These are phyloP conservation scores for Drosophila tristis DNA, from an alignment of 1,140 invertebrate species.

Conservation along the genomic window DNA sequence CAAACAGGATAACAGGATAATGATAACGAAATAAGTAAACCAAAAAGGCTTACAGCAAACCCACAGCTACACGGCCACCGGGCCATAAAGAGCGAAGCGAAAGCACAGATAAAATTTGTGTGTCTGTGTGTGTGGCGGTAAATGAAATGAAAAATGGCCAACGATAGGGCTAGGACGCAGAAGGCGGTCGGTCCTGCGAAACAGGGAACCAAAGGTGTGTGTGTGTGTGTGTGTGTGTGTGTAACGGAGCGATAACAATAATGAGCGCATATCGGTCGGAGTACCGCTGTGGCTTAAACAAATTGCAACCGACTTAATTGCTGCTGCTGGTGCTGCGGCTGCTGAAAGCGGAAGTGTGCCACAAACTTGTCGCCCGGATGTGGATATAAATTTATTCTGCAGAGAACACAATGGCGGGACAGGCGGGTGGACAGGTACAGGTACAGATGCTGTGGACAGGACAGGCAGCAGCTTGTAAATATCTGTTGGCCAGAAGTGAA, in stretches of 20 bases:
- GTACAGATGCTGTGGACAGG: conserved; percentile 5
- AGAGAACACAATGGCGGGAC: not conserved
- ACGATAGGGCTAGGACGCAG: not conserved
- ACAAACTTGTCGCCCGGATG: conserved; percentile 45
- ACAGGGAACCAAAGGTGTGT: conserved; percentile 1
- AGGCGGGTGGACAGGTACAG: no score
- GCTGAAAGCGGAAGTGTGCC: conserved; percentile 24
- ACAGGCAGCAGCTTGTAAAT: conserved; percentile 26
- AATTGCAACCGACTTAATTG: conserved; percentile 62
- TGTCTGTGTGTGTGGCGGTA: conserved; percentile 15
- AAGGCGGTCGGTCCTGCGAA: no score
- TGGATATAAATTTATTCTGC: conserved; percentile 17
- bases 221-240: conserved; percentile 36
- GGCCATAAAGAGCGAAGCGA: conserved; percentile 47
- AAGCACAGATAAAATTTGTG: conserved; percentile 57
- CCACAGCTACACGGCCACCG: not conserved
- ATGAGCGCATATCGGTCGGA: conserved; percentile 48
- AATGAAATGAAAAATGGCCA: conserved; percentile 73
- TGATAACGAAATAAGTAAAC: conserved; percentile 76
- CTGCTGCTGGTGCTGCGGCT: not conserved
- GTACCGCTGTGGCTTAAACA: conserved; percentile 49
- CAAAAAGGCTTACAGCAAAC: conserved; percentile 56
- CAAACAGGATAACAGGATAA: conserved; percentile 74
- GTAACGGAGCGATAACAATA: conserved; percentile 66
- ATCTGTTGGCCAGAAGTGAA: conserved; percentile 3